phyloP scores from a whole-genome alignment of 2,113 vertebrate species.

The Indri indri region DNA sequence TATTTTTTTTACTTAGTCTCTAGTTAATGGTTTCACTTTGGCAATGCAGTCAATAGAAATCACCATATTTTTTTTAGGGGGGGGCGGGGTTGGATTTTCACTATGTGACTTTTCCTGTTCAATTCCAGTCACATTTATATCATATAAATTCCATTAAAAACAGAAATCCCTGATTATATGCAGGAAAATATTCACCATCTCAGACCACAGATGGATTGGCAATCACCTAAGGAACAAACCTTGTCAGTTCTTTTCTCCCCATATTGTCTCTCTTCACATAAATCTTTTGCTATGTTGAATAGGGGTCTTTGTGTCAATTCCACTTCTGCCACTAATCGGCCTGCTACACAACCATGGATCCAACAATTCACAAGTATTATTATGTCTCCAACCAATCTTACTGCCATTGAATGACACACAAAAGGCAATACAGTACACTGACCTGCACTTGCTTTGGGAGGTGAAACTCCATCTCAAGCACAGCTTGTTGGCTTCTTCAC shows the following conservation, averaged over 20 bases:
- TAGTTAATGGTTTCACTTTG: not conserved
- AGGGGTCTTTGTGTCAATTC: not conserved
- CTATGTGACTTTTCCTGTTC: not conserved
- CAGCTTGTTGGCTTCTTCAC: not conserved
- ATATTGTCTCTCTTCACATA: not conserved
- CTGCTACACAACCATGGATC: not conserved
- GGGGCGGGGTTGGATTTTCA: not conserved
- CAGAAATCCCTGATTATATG: not conserved
- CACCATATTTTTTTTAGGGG: fast-evolving
- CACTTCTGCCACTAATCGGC: not conserved
- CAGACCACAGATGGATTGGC: not conserved
- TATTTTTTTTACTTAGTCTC: not conserved
- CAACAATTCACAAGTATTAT: not conserved
- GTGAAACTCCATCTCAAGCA: not conserved
- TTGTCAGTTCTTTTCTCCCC: not conserved
- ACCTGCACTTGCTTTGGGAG: not conserved
- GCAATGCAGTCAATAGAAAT: not conserved
- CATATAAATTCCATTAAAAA: not conserved
- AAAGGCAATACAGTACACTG: not conserved
- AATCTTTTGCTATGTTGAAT: not conserved
- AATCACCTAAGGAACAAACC: not conserved
- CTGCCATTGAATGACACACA: not conserved
- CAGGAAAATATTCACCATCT: not conserved
- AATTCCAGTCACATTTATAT: not conserved
- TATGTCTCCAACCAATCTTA: not conserved